These are phyloP conservation scores for Oplegnathus fasciatus DNA, from an alignment of 2,113 vertebrate genomes.

Conservation along the genomic window DNA sequence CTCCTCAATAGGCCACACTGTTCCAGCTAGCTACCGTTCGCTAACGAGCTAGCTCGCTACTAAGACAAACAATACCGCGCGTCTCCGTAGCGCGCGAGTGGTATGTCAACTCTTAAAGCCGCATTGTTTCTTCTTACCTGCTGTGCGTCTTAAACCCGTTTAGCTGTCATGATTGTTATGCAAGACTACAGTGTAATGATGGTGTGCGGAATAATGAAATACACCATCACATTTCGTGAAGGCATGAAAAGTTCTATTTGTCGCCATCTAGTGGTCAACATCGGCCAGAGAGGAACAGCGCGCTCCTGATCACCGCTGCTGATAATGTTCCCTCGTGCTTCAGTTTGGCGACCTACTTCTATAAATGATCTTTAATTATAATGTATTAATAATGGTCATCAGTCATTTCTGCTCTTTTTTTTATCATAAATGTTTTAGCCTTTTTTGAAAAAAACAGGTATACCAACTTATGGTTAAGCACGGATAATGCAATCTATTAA, in stretches of 20 bases:
- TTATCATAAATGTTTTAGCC: neutral
- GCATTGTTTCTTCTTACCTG: constrained; percentile 67
- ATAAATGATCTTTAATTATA: neutral
- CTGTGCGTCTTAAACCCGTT: constrained; percentile 60
- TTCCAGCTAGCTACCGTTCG: too few relatives aligned
- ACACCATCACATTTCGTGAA: constrained; percentile 64
- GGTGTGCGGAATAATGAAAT: constrained; percentile 74
- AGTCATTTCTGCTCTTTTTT: neutral
- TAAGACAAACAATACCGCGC: constrained; percentile 3
- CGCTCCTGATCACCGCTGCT: neutral
- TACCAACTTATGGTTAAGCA: neutral
- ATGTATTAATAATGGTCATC: neutral
- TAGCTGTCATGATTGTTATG: constrained; percentile 77
- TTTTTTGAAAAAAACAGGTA: neutral
- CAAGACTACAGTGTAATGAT: constrained; percentile 70
- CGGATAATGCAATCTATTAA: neutral
- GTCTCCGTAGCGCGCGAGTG: neutral
- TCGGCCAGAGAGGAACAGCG: neutral
- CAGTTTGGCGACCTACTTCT: constrained; percentile 38
- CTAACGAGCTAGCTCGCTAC: constrained; percentile 43
- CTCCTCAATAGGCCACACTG: constrained; percentile 60
- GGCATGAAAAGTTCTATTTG: constrained; percentile 44
- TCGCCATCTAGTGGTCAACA: constrained; percentile 71
- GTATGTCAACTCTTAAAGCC: neutral
- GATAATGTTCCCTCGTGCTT: neutral